Evolutionary conservation across 2,797 vertebrate genomes (phyloP).

Genomic region (Scomberomorus guttatus): DNA sequence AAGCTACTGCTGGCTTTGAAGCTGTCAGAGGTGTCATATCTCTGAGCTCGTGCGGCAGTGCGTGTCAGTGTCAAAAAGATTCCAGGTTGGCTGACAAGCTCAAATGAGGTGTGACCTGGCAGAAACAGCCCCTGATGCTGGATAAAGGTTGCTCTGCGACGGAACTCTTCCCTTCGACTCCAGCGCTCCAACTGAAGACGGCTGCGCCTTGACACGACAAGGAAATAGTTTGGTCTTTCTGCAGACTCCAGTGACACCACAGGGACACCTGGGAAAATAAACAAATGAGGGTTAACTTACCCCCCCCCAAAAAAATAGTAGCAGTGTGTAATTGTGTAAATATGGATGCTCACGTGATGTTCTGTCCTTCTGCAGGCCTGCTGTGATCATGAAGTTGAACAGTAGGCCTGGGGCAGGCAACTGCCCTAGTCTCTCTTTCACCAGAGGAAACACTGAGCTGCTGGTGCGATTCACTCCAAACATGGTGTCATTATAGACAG

Average conservation of each 20-base stretch:
- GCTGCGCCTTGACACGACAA: slow-evolving; percentile 86
- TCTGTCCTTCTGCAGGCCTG: slow-evolving; percentile 93
- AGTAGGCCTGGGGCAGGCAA: slow-evolving; percentile 83
- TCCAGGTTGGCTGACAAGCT: slow-evolving; percentile 92
- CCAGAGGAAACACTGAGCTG: slow-evolving; percentile 90
- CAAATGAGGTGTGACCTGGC: slow-evolving; percentile 91
- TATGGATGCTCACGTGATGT: slow-evolving; percentile 88
- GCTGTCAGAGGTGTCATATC: slow-evolving; percentile 90
- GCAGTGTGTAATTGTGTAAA: neutral
- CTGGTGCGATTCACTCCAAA: slow-evolving; percentile 93
- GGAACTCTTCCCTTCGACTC: slow-evolving; percentile 88
- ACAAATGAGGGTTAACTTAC: neutral
- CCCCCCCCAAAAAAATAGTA: neutral
- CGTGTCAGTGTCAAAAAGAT: slow-evolving; percentile 91
- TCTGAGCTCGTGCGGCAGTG: slow-evolving; percentile 85
- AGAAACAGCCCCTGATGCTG: slow-evolving; percentile 96
- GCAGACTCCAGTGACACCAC: slow-evolving; percentile 95
- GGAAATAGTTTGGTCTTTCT: slow-evolving; percentile 97
- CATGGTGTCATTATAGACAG: slow-evolving; percentile 89
- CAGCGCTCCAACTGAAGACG: slow-evolving; percentile 89
- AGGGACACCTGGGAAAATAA: slow-evolving; percentile 84
- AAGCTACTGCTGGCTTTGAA: slow-evolving; percentile 96
- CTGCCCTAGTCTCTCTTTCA: slow-evolving; percentile 82
- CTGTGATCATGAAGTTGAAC: slow-evolving; percentile 97
- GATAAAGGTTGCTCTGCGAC: slow-evolving; percentile 91